Evolutionary conservation across 2,113 vertebrate genomes (phyloP), one percentile per base, ranked within the genome.

Genomic region (Struthidea cinerea): DNA sequence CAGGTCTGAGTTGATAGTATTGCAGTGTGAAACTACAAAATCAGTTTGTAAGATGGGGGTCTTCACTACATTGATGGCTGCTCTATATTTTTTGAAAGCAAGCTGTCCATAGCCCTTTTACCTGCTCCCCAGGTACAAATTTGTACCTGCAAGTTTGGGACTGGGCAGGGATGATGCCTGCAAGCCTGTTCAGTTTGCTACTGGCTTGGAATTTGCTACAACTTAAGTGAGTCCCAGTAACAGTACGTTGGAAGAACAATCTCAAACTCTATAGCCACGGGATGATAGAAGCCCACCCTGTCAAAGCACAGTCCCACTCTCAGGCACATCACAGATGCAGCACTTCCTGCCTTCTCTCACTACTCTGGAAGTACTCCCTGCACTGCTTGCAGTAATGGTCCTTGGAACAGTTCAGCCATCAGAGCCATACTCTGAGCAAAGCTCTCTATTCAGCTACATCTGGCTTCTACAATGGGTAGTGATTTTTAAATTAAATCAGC

Each of bases 401-500:
- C 47, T 90, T 80, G 61, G 81, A 91, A 77, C 22, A 47, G 50
- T 24, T 55, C 87, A 91, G 59, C 50, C 78, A 83, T 37, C 70
- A 88, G 57, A 76, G 30, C 16, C 35, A 86, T 33, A 59, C 0
- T 3, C 37, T n/a, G 75, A 93, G 79, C 50, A 94, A 90, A 95
- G 65, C 20, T 61, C 39, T 63, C 75, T 96, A 7, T 52, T 90
- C 85, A 90, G 92, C 67, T 84, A 67, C 90, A 94, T 93, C 92
- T 96, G 94, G 71, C 71, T 94, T 81, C 85, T 61, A 70, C 81
- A 93, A 70, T 17, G 55, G 59, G 59, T 59, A 91, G 89, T 74
- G 76, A 70, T 53, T 85, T 93, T 90, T 27, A 83, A 96, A 77
- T 85, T 35, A 91, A 96, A 95, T 83, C 94, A 93, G 42, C 53